phyloP scores from a whole-genome alignment of 1,140 invertebrate species.

The Episyrphus balteatus region DNA sequence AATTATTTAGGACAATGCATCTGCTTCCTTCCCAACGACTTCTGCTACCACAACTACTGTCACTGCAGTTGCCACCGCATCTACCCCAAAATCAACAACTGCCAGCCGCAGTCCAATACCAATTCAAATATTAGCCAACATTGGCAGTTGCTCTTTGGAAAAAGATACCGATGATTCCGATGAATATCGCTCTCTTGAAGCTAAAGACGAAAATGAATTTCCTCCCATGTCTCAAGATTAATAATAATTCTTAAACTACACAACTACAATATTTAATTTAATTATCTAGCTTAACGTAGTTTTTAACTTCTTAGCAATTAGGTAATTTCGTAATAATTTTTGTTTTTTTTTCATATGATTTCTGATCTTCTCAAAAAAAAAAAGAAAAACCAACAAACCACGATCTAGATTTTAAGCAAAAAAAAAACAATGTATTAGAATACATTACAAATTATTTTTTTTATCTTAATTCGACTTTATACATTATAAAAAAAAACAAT shows the following conservation, averaged over 20 bases:
- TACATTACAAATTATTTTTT: no score
- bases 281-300: no score
- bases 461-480: no score
- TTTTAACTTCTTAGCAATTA: no score
- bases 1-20: no score
- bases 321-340: no score
- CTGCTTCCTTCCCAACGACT: not conserved
- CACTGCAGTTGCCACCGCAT: not conserved
- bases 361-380: no score
- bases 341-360: no score
- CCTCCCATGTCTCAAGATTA: conserved; percentile 31
- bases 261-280: not conserved
- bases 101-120: conserved; percentile 5
- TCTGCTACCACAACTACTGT: not conserved
- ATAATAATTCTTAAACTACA: not conserved
- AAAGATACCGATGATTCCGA: conserved; percentile 31
- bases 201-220: conserved; percentile 26
- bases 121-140: not conserved
- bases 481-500: no score
- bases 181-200: conserved; percentile 34
- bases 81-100: not conserved
- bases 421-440: no score
- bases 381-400: no score
- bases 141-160: not conserved
- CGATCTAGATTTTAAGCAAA: no score